Percentiles rank a stretch among this genome's conserved stretches.
Conservation (phyloP, 1,140 invertebrate species). For the Solenopsis fugax region DNA sequence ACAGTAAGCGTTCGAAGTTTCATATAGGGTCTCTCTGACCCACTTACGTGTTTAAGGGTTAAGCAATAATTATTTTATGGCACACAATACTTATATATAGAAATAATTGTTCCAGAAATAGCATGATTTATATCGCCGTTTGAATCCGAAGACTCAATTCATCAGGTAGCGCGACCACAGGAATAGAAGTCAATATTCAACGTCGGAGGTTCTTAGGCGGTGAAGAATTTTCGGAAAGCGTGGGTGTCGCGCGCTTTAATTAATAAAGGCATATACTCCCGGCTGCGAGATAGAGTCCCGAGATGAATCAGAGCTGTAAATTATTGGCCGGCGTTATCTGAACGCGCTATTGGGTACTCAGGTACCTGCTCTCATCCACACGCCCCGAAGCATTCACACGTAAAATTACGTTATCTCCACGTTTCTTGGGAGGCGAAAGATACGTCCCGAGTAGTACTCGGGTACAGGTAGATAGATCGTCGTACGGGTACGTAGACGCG, state of each 20-base stretch:
- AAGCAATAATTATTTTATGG: too few species aligned
- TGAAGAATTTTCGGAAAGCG: constrained; percentile 35
- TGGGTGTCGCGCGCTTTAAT: constrained; percentile 79
- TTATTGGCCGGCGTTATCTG: constrained; percentile 82
- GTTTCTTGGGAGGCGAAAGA: constrained; percentile 78
- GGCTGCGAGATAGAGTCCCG: constrained; percentile 62
- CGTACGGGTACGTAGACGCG: constrained; percentile 72
- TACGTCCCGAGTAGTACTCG: constrained; percentile 70
- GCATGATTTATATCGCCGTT: background rate
- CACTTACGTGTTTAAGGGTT: too few species aligned
- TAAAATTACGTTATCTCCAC: constrained; percentile 83
- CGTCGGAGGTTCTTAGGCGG: constrained; percentile 1
- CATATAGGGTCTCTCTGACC: too few species aligned
- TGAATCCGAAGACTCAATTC: background rate
- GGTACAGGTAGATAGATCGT: constrained; percentile 75
- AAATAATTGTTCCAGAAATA: background rate
- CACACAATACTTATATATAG: too few species aligned
- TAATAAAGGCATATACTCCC: constrained; percentile 81
- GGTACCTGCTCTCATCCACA: constrained; percentile 79
- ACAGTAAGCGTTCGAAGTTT: too few species aligned
- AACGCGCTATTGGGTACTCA: constrained; percentile 77
- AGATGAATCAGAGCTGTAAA: constrained; percentile 82
- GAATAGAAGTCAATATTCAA: background rate
- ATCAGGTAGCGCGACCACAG: background rate
- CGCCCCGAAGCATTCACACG: constrained; percentile 79